Evolutionary conservation across 2,888 invertebrate genomes (phyloP), one percentile per base, ranked within the genome.

Genomic region (Gryllus longicercus): DNA sequence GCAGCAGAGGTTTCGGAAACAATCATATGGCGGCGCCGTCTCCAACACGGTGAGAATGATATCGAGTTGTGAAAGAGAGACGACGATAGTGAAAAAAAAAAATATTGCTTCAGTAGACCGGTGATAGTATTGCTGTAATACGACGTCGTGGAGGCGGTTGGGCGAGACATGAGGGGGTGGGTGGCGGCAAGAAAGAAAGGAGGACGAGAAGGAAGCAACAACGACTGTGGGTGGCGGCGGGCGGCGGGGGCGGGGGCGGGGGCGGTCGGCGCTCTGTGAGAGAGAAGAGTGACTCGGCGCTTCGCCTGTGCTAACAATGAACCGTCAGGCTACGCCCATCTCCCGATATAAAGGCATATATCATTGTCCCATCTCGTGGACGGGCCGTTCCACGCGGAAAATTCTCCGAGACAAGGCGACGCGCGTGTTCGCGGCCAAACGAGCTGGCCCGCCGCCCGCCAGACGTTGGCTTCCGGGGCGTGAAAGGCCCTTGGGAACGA

Each of bases 261-360:
- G 18, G n/a, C 16, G n/a, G 63, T 0, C 63, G n/a, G 63, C 16
- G n/a, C 16, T 11, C 63, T n/a, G 11, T 63, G 63, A 63, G 63
- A 63, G 63, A 16, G 63, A 63, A 8, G 63, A 11, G 8, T 63
- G 63, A 63, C 63, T 14, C 63, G 63, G 63, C 63, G 8, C 12
- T 63, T 63, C n/a, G 0, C 63, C n/a, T 63, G 63, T 63, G 63
- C 63, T 63, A 63, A 63, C 63, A 63, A 63, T 63, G 63, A 63
- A 63, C 16, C n/a, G 63, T 12, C 63, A 63, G 63, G 63, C 16
- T 63, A 63, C 63, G 63, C 63, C 63, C 63, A 63, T 63, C 63
- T 63, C 63, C 63, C 63, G 63, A 63, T 63, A 63, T 63, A 63
- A 63, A 63, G n/a, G 63, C 63, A 63, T 63, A 63, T 63, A 63